Base-by-base conservation (phyloP, 2,113 vertebrate species). In the Oncorhynchus gorbuscha region DNA sequence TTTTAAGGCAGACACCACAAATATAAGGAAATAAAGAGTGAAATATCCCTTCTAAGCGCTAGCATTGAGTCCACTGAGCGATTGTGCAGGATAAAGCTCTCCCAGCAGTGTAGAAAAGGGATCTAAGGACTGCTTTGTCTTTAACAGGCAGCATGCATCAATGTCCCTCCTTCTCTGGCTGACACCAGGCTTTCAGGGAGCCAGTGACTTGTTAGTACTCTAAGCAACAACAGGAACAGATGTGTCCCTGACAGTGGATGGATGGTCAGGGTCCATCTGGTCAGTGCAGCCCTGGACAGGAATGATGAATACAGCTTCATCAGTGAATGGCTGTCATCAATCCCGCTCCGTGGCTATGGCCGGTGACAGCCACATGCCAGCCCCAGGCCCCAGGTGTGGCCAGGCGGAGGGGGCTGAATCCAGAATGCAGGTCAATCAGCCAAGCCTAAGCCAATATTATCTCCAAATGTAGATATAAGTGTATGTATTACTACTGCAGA, bases 291-390 rank as follows among this genome's bases (percentile, higher is more conserved):
- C 95, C 95, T 95, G 95, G 97, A 98, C 98, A 98, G 96, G 97
- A 96, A 97, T 99, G 97, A 99, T 99, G 97, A 97, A 97, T 97
- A 99, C 97, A 97, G 97, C 98, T 99, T 99, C 97, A 99, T 98
- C 97, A 95, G 96, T 89, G 97, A 98, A 98, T 98, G 96, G 95
- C 96, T 97, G 96, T 97, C 97, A 99, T 99, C 97, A 99, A 99
- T 99, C 96, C 93, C 96, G 84, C 87, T 92, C 95, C 93, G 93
- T 91, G 93, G 96, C 94, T 91, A 95, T 95, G 94, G 89, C 93
- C 92, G 93, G 94, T 99, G 97, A 99, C 97, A 98, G 97, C 94
- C 94, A 92, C 82, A 71, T 93, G 92, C 95, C 94, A 93, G 95
- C 95, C 92, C 94, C 89, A 94, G 96, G 97, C 95, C 94, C 96